These are phyloP conservation scores for Dendrolimus kikuchii DNA, from an alignment of 1,140 invertebrate species.

Conservation along the genomic window DNA sequence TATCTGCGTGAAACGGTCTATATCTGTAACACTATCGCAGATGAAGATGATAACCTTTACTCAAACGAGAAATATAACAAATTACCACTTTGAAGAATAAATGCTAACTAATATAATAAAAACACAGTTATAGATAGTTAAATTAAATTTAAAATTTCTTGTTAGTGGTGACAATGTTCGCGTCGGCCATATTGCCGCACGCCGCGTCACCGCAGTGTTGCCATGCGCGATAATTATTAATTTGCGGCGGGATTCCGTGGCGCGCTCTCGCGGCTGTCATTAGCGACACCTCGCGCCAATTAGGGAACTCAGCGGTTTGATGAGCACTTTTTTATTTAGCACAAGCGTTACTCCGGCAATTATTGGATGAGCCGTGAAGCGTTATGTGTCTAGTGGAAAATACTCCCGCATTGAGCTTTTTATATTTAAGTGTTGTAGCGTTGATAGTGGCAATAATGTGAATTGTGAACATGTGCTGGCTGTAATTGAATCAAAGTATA, in stretches of 20 bases:
- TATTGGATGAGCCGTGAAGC: slow-evolving; percentile 44
- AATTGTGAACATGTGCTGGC: background rate
- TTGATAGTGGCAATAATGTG: slow-evolving; percentile 1
- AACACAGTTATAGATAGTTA: slow-evolving; percentile 9
- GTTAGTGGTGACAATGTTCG: slow-evolving; percentile 43
- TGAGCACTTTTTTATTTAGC: slow-evolving; percentile 47
- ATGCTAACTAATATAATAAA: no score
- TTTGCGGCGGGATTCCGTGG: slow-evolving; percentile 39
- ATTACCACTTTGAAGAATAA: no score
- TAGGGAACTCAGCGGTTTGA: slow-evolving; percentile 57
- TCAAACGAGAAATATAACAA: no score
- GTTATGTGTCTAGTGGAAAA: slow-evolving; percentile 27
- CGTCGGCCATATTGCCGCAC: slow-evolving; percentile 50
- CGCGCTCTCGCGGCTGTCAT: slow-evolving; percentile 41
- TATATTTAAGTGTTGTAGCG: slow-evolving; percentile 19
- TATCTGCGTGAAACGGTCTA: no score
- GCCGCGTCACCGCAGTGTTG: slow-evolving; percentile 51
- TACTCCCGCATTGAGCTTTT: background rate
- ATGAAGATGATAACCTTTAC: no score
- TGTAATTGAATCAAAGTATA: background rate
- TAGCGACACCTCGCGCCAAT: slow-evolving; percentile 68
- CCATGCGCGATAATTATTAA: slow-evolving; percentile 69
- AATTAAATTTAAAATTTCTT: slow-evolving; percentile 43
- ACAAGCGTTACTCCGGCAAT: slow-evolving; percentile 43
- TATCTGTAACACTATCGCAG: no score